A percentile compares a stretch with the other conserved stretches of the same genome.
These are phyloP conservation scores for Rhingia campestris DNA, from an alignment of 2,888 invertebrate species.

Conservation along the genomic window DNA sequence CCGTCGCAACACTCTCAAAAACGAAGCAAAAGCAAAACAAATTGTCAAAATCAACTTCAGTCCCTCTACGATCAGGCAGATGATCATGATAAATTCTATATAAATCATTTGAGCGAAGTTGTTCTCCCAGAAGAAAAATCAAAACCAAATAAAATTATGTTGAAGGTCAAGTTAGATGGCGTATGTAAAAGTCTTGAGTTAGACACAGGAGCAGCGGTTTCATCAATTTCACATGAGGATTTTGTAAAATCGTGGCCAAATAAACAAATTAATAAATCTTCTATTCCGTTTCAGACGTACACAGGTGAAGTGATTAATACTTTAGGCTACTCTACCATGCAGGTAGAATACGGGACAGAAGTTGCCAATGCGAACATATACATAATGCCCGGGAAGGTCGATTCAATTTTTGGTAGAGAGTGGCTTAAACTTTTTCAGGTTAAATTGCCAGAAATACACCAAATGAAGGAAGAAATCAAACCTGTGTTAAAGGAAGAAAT, in stretches of 20 bases:
- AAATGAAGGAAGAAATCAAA: too few species aligned
- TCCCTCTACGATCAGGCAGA: not conserved
- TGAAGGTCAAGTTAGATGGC: slow-evolving; percentile 4
- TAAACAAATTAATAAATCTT: slow-evolving; percentile 1
- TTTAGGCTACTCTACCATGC: too few species aligned
- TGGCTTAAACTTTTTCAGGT: too few species aligned
- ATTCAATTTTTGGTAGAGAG: too few species aligned
- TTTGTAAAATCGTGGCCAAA: slow-evolving; percentile 5
- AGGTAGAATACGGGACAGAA: too few species aligned
- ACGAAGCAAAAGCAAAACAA: slow-evolving; percentile 13
- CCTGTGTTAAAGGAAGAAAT: too few species aligned
- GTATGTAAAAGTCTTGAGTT: slow-evolving; percentile 1
- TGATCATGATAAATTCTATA: slow-evolving; percentile 2
- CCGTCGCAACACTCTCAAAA: not conserved
- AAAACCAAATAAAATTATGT: slow-evolving; percentile 13
- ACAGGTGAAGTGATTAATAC: not conserved
- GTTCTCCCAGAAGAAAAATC: slow-evolving; percentile 10
- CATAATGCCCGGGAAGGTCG: too few species aligned
- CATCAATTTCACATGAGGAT: slow-evolving; percentile 23
- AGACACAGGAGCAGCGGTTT: slow-evolving; percentile 23
- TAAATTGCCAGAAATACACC: too few species aligned
- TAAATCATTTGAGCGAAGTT: slow-evolving; percentile 15
- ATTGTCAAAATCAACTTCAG: slow-evolving; percentile 7
- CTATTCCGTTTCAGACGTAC: slow-evolving; percentile 27
- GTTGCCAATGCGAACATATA: too few species aligned